A percentile compares a stretch with the other conserved stretches of the same genome.
Evolutionary conservation across 2,797 vertebrate genomes (phyloP).

Genomic region (Chaetophractus vellerosus): DNA sequence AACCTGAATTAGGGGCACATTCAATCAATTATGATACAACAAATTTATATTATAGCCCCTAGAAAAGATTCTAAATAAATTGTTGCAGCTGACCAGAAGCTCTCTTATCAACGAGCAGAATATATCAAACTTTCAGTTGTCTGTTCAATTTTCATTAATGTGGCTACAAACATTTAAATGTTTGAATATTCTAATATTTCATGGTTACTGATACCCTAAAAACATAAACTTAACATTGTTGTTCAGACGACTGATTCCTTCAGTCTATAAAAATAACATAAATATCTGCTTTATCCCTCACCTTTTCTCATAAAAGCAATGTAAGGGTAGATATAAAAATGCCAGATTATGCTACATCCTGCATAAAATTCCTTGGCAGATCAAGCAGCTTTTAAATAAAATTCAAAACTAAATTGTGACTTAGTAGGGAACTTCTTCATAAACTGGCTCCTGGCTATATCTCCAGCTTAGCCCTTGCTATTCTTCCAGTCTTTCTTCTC

Average conservation of each 20-base stretch:
- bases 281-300: not conserved
- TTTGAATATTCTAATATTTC: slow-evolving; percentile 40
- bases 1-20: not conserved
- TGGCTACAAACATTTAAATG: slow-evolving; percentile 7
- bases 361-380: slow-evolving; percentile 33
- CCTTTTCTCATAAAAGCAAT: not conserved
- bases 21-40: slow-evolving; percentile 9
- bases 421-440: not conserved
- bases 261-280: not conserved
- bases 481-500: not conserved
- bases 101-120: slow-evolving; percentile 13
- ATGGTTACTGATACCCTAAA: slow-evolving; percentile 24
- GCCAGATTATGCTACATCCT: not conserved
- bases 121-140: slow-evolving; percentile 2
- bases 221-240: slow-evolving; percentile 52
- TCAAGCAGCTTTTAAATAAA: not conserved
- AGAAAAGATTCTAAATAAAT: slow-evolving; percentile 61
- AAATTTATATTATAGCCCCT: slow-evolving; percentile 1
- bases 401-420: not conserved
- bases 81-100: not conserved
- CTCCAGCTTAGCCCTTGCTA: not conserved
- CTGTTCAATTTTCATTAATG: slow-evolving; percentile 36
- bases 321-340: slow-evolving; percentile 57
- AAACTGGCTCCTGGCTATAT: not conserved
- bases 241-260: slow-evolving; percentile 34